Conservation (phyloP, 2,113 vertebrate genomes). For the Microtus richardsoni region DNA sequence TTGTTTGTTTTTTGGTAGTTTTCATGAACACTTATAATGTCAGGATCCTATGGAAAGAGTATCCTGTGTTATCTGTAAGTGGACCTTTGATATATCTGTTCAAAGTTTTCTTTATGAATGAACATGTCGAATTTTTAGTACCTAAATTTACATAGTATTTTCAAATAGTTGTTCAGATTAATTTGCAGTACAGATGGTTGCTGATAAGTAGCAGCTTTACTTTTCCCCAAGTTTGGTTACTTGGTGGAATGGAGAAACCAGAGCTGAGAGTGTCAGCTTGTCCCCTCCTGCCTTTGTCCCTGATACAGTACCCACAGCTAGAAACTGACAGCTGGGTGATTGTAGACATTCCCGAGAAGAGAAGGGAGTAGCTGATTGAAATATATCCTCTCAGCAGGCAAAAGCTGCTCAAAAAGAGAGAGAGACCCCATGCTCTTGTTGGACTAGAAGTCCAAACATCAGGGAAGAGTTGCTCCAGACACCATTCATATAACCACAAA, state of each 20-base stretch:
- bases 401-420: background rate
- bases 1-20: background rate
- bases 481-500: no score
- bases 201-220: background rate
- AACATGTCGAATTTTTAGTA: background rate
- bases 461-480: no score
- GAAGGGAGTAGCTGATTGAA: background rate
- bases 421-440: background rate
- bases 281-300: background rate
- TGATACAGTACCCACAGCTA: background rate
- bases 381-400: background rate
- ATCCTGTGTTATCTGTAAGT: background rate
- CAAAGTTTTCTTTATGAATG: background rate
- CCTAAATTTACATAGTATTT: background rate
- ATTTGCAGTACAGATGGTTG: background rate
- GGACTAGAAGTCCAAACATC: no score
- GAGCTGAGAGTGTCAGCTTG: background rate
- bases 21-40: background rate
- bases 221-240: constrained; percentile 10
- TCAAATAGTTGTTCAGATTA: background rate
- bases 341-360: background rate
- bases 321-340: background rate
- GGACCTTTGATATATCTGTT: background rate
- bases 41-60: constrained; percentile 7
- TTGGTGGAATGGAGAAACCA: background rate